Evolutionary conservation across 2,888 invertebrate species (phyloP).

Genomic region (Atherix ibis): DNA sequence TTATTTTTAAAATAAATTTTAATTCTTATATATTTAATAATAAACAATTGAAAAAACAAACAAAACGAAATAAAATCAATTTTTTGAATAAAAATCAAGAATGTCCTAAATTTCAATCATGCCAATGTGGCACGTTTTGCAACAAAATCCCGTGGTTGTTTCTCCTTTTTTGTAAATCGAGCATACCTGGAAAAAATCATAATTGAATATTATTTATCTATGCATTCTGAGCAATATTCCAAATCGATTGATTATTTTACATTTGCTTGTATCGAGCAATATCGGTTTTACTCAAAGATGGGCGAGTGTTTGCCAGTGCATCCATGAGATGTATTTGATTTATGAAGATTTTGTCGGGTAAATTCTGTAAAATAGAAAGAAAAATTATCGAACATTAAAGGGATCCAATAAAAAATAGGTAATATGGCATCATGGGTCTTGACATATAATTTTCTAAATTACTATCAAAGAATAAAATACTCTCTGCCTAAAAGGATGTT

Average conservation of each 20-base stretch:
- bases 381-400: neutral
- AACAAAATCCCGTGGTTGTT: conserved; percentile 36
- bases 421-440: too few species aligned
- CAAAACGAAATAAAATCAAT: too few species aligned
- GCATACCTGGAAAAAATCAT: conserved; percentile 37
- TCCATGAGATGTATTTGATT: conserved; percentile 45
- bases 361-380: conserved; percentile 18
- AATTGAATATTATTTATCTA: too few species aligned
- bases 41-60: too few species aligned
- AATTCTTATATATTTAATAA: too few species aligned
- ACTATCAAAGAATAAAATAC: too few species aligned
- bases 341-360: conserved; percentile 31
- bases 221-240: too few species aligned
- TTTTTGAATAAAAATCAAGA: too few species aligned
- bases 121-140: conserved; percentile 45
- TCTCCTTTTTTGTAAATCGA: conserved; percentile 41
- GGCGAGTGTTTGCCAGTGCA: conserved; percentile 53
- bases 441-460: neutral
- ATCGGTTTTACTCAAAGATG: conserved; percentile 58
- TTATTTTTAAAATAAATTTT: too few species aligned
- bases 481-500: too few species aligned
- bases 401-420: conserved; percentile 1
- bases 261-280: conserved; percentile 55
- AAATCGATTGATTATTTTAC: too few species aligned
- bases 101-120: too few species aligned